Evolutionary conservation across 2,113 vertebrate genomes (phyloP), one percentile per base, ranked within the genome.

Genomic region (Zosterops lateralis): DNA sequence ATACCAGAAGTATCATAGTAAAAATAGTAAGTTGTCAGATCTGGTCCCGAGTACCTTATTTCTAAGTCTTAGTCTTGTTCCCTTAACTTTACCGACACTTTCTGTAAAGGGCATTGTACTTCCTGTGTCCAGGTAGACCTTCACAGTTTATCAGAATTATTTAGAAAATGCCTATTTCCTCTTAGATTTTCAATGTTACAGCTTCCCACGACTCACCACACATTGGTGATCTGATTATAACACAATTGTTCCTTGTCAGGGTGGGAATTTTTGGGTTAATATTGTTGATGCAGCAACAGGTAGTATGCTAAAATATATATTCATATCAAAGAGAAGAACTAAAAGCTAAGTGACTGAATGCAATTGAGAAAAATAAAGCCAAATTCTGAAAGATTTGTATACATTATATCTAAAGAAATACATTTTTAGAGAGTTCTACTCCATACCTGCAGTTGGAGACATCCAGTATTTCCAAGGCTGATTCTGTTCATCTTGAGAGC

Each of bases 401-500:
- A 12, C 4, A 20, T 29, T 34, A 8, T 65, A 31, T 4, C 1
- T 42, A 28, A 86, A 76, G 47, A 87, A 50, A 56, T 31, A 17
- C 2, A 17, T 34, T 73, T 92, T 87, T 61, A 25, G 22, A 48
- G 24, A n/a, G 8, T 70, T 53, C 8, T 57, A 25, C 14, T 60
- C 64, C 7, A 6, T 76, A 62, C 22, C 76, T 72, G 44, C 9
- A 61, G 60, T 65, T 57, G 81, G 57, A 94, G 28, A 75, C 74
- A 68, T 1, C 5, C 62, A 76, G 10, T 36, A 26, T 89, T 94
- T 96, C 62, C 73, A 82, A 93, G 89, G 90, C 48, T 66, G 84
- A 78, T 73, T 93, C 92, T 87, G 60, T 89, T 94, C 88, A 70
- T 96, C 86, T 96, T 61, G 14, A 84, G 75, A 95, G 80, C 26